phyloP scores from a whole-genome alignment of 2,113 vertebrate species.

The Grallaria varia region DNA sequence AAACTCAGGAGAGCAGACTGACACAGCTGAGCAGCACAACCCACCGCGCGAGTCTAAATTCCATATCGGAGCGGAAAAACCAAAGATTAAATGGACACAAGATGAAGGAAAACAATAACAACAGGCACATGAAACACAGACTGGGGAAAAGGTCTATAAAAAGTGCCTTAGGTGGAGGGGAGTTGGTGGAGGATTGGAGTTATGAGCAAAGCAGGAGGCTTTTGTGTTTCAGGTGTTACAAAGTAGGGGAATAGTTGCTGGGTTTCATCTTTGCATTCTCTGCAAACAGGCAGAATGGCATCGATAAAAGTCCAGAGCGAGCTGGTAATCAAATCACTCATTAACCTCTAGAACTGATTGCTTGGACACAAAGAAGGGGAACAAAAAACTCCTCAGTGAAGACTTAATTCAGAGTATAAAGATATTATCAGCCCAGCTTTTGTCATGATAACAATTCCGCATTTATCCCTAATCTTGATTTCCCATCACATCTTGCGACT shows the following conservation, averaged over 20 bases:
- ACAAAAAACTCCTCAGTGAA: background rate
- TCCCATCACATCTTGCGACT: background rate
- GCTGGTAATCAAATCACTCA: background rate
- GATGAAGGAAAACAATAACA: background rate
- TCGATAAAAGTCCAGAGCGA: background rate
- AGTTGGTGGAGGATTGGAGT: background rate
- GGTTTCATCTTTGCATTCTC: background rate
- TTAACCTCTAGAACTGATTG: background rate
- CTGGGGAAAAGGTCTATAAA: background rate
- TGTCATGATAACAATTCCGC: background rate
- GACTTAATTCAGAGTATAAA: background rate
- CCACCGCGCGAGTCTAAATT: accelerated
- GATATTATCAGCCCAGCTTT: background rate
- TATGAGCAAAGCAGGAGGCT: background rate
- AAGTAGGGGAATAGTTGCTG: background rate
- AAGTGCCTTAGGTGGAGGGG: background rate
- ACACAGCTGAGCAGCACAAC: background rate
- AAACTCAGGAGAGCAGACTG: background rate
- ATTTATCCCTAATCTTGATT: background rate
- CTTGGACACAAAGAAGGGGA: background rate
- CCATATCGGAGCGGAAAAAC: background rate
- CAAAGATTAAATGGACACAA: accelerated
- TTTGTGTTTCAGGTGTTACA: background rate
- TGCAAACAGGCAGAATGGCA: background rate
- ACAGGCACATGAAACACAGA: background rate